Conservation (phyloP, 2,113 vertebrate species). For the Sylvilagus bachmani region DNA sequence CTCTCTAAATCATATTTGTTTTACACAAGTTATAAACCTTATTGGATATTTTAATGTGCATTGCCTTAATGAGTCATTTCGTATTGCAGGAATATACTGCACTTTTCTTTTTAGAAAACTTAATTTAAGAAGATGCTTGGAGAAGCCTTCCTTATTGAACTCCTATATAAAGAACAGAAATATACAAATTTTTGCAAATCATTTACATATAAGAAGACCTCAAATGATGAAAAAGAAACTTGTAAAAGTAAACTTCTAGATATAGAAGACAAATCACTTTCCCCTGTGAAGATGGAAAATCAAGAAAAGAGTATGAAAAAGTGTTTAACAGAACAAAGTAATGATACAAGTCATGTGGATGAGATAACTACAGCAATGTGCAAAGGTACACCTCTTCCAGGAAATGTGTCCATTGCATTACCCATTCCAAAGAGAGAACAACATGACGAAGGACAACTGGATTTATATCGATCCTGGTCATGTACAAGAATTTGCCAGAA, state of each 20-base stretch:
- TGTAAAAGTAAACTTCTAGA: slow-evolving; percentile 80
- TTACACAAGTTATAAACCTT: background rate
- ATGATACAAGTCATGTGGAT: background rate
- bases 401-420: slow-evolving; percentile 70
- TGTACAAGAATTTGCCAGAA: slow-evolving; percentile 90
- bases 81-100: slow-evolving; percentile 63
- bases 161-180: slow-evolving; percentile 82
- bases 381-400: background rate
- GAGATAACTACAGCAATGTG: background rate
- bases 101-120: slow-evolving; percentile 45
- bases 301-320: background rate
- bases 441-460: slow-evolving; percentile 30
- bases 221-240: slow-evolving; percentile 73
- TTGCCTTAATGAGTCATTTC: slow-evolving; percentile 53
- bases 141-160: slow-evolving; percentile 85
- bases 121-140: slow-evolving; percentile 84
- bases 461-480: slow-evolving; percentile 87
- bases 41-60: slow-evolving; percentile 8
- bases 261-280: slow-evolving; percentile 59
- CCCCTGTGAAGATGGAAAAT: slow-evolving; percentile 48
- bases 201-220: slow-evolving; percentile 55
- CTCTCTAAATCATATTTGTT: background rate
- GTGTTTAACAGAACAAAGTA: background rate
- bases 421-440: slow-evolving; percentile 82
- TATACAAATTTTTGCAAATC: slow-evolving; percentile 66